These are phyloP conservation scores for Alligator sinensis DNA, from an alignment of 2,113 vertebrate species.

Conservation along the genomic window DNA sequence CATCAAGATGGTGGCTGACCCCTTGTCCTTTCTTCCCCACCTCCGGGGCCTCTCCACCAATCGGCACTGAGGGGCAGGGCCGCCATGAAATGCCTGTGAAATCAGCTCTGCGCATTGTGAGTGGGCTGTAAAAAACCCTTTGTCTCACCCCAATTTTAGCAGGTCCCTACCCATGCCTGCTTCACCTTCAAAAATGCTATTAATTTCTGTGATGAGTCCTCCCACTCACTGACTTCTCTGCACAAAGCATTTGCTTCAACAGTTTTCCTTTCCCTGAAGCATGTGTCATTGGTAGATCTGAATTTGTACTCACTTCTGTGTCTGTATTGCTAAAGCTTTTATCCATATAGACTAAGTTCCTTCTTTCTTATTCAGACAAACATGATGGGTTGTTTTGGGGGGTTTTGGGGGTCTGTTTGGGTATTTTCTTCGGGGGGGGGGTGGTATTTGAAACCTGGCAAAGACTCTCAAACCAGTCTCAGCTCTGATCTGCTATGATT, in stretches of 20 bases:
- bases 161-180: neutral
- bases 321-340: neutral
- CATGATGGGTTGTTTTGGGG: too few species aligned
- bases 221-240: neutral
- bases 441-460: too few species aligned
- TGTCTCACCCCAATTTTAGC: too few species aligned
- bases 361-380: neutral
- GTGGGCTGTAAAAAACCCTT: too few species aligned
- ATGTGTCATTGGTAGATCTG: neutral
- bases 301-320: neutral
- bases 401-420: too few species aligned
- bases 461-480: neutral
- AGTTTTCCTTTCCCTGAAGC: neutral
- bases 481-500: neutral
- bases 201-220: neutral
- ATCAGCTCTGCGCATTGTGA: too few species aligned
- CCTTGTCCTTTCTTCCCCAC: too few species aligned
- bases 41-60: too few species aligned
- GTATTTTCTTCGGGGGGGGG: too few species aligned
- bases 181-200: neutral
- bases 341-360: neutral
- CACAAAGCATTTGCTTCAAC: neutral
- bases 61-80: too few species aligned
- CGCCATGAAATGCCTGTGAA: too few species aligned
- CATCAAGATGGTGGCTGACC: too few species aligned